Percentiles rank a stretch among this genome's conserved stretches.
These are phyloP conservation scores for Eubucco bourcierii DNA, from an alignment of 2,113 vertebrate genomes.

Conservation along the genomic window DNA sequence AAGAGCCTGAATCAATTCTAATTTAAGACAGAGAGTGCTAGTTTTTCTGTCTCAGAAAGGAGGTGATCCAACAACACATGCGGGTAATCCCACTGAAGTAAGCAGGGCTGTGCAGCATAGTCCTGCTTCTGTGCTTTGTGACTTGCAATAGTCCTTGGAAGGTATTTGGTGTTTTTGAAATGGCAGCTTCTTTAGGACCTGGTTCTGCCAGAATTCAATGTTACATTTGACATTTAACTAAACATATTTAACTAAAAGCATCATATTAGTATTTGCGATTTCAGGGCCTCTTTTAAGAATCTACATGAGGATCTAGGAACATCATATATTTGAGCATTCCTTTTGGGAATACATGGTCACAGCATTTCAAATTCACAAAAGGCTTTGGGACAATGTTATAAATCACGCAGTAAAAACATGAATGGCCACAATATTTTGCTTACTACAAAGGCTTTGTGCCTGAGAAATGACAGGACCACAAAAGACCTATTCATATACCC, in stretches of 20 bases:
- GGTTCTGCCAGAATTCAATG: background rate
- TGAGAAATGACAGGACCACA: constrained; percentile 35
- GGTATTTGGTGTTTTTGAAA: background rate
- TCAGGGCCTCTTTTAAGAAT: background rate
- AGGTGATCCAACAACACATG: background rate
- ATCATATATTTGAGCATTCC: background rate
- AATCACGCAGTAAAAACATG: constrained; percentile 34
- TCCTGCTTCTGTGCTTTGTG: background rate
- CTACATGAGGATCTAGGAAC: background rate
- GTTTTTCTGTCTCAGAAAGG: background rate
- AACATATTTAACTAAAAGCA: background rate
- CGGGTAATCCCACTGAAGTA: background rate
- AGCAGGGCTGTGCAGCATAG: background rate
- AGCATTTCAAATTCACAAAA: background rate
- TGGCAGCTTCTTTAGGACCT: background rate
- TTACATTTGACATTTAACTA: too few relatives aligned
- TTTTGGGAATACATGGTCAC: background rate
- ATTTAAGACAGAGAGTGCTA: background rate
- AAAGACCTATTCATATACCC: constrained; percentile 24
- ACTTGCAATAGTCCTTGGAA: background rate
- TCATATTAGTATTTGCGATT: background rate
- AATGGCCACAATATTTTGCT: constrained; percentile 38
- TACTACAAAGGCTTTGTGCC: constrained; percentile 17
- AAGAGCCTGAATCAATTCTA: background rate
- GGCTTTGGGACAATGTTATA: constrained; percentile 4